Conservation (phyloP, 2,113 vertebrate species). For the Struthio camelus region DNA sequence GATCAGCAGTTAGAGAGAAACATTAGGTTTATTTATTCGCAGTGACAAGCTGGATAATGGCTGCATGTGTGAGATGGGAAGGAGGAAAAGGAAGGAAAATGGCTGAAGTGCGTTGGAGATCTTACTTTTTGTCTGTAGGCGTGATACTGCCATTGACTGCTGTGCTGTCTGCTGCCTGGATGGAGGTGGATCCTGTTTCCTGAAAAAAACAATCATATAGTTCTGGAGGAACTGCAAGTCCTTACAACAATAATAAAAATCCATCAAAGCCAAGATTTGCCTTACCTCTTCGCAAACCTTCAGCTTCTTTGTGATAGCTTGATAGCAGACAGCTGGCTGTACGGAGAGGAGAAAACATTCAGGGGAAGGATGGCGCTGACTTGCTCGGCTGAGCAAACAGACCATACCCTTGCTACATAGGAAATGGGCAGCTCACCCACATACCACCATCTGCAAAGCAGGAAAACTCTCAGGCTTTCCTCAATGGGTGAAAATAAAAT, state of each 20-base stretch:
- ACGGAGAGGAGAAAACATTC: conserved; percentile 39
- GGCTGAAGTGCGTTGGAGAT: background rate
- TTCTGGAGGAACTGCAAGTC: background rate
- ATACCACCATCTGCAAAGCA: background rate
- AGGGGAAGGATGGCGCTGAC: background rate
- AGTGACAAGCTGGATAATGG: conserved; percentile 8
- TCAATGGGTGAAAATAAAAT: background rate
- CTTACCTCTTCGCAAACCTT: conserved; percentile 96
- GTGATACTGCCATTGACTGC: conserved; percentile 97
- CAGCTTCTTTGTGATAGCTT: conserved; percentile 93
- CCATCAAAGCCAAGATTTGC: background rate
- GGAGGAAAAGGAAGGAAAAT: conserved; percentile 1
- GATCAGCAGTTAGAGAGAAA: background rate
- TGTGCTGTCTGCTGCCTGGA: conserved; percentile 98
- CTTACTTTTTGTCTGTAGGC: conserved; percentile 97
- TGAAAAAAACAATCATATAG: conserved; percentile 47
- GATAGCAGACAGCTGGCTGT: conserved; percentile 82
- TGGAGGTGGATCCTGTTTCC: conserved; percentile 95
- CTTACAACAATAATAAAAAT: background rate
- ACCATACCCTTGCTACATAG: background rate
- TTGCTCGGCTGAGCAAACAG: background rate
- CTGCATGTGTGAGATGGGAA: background rate
- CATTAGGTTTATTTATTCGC: conserved; percentile 4
- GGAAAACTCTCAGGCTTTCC: background rate
- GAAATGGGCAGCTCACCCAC: background rate